Evolutionary conservation across 2,113 vertebrate species (phyloP).

Genomic region (Vimba vimba): DNA sequence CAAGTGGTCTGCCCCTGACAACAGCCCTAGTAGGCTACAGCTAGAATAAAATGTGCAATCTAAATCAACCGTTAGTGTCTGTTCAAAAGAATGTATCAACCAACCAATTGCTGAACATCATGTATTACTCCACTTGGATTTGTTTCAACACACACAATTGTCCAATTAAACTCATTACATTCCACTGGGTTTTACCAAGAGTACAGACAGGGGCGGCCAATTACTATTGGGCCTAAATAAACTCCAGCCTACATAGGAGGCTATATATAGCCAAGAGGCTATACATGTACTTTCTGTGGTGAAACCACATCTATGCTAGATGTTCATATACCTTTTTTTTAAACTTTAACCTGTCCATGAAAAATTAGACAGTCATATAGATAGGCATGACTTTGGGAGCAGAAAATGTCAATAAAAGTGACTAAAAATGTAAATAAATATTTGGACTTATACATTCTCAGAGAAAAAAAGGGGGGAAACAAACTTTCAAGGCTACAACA

Average conservation of each 20-base stretch:
- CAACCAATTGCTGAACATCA: neutral
- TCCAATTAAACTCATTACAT: neutral
- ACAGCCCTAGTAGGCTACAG: neutral
- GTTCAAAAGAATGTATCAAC: neutral
- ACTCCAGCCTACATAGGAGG: neutral
- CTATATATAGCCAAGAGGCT: neutral
- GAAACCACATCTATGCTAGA: neutral
- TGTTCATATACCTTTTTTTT: neutral
- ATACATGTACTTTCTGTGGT: neutral
- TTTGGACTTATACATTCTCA: no score
- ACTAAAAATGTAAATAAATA: neutral
- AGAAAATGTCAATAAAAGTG: neutral
- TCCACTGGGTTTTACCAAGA: neutral
- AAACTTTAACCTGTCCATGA: neutral
- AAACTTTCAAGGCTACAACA: neutral
- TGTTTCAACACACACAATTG: neutral
- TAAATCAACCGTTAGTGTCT: neutral
- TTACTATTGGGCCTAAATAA: neutral
- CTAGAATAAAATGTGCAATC: neutral
- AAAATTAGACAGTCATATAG: neutral
- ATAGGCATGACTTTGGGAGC: neutral
- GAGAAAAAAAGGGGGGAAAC: neutral
- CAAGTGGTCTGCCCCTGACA: neutral
- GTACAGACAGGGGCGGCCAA: neutral
- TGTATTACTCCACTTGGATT: neutral